Conservation (phyloP, 2,797 vertebrate species). For the Astyanax mexicanus region DNA sequence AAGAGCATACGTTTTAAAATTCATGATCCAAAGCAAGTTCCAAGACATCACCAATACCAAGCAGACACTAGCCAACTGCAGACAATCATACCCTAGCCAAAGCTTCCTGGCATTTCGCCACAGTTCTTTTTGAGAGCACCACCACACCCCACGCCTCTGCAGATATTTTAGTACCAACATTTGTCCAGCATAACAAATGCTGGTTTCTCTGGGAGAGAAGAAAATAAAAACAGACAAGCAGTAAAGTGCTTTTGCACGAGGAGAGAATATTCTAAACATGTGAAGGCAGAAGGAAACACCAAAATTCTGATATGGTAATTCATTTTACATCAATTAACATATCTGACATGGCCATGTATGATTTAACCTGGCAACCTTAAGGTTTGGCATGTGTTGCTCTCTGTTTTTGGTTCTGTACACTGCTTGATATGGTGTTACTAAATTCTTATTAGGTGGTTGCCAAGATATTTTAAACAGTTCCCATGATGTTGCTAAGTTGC, state of each 20-base stretch:
- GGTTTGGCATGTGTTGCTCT: no score
- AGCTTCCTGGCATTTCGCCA: neutral
- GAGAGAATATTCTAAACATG: neutral
- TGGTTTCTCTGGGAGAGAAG: neutral
- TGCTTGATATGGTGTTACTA: no score
- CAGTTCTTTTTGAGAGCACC: neutral
- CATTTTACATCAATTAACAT: no score
- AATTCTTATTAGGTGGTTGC: no score
- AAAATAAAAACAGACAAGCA: no score
- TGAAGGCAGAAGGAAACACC: neutral
- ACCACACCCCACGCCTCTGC: neutral
- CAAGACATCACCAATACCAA: neutral
- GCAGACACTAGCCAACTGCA: neutral
- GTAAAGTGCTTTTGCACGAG: neutral
- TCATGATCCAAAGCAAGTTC: neutral
- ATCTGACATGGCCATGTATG: no score
- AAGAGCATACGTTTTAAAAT: neutral
- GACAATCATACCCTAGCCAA: neutral
- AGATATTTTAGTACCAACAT: neutral
- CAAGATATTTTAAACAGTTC: no score
- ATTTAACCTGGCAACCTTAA: no score
- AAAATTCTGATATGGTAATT: no score
- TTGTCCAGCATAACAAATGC: neutral
- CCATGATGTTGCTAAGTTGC: no score
- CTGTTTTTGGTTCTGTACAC: no score